A percentile compares a stretch with the other conserved stretches of the same genome.
phyloP scores from a whole-genome alignment of 1,140 invertebrate species.

The Drosophila biarmipes region DNA sequence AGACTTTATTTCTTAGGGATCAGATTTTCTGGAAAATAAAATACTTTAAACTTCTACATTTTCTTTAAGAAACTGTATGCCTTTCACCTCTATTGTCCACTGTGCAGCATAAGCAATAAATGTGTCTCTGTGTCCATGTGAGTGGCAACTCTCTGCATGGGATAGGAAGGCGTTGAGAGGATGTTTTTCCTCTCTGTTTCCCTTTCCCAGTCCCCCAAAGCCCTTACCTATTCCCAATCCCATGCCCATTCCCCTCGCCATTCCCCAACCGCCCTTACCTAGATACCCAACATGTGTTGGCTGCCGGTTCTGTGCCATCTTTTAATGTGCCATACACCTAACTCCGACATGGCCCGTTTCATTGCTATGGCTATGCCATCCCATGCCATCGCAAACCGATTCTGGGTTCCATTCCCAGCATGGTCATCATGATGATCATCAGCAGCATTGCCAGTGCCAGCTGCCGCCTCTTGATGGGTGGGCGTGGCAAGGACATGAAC shows the following conservation, averaged over 20 bases:
- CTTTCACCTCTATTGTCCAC: conserved; percentile 4
- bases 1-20: too few species aligned
- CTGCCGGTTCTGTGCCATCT: conserved; percentile 58
- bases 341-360: conserved; percentile 38
- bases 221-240: background rate
- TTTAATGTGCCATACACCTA: conserved; percentile 70
- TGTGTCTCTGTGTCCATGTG: conserved; percentile 48
- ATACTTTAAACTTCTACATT: background rate
- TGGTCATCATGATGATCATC: conserved; percentile 40
- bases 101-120: conserved; percentile 61
- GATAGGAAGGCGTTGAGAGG: conserved; percentile 56
- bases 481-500: conserved; percentile 58
- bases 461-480: conserved; percentile 55
- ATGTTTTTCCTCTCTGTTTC: conserved; percentile 39
- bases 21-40: too few species aligned
- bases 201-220: background rate
- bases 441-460: conserved; percentile 40
- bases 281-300: conserved; percentile 59
- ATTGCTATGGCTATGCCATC: conserved; percentile 5
- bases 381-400: conserved; percentile 2
- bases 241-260: background rate
- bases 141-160: conserved; percentile 51
- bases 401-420: conserved; percentile 17
- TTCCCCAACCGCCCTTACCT: conserved; percentile 23
- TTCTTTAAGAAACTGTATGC: background rate